Percentiles rank a stretch among this genome's conserved stretches.
Conservation (phyloP, 1,140 invertebrate genomes). For the Plodia interpunctella region DNA sequence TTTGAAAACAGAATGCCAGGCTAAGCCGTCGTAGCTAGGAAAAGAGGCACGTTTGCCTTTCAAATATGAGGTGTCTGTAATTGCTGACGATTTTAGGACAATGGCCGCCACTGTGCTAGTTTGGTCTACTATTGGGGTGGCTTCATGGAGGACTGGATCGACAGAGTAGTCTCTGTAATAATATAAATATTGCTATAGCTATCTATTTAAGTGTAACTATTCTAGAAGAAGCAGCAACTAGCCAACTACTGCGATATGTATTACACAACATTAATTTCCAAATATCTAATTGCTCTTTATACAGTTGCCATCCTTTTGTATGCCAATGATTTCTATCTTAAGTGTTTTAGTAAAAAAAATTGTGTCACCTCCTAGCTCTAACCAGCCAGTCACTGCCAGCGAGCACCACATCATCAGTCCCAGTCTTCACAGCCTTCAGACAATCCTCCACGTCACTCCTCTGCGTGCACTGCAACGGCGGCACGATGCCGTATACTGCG, state of each 20-base stretch:
- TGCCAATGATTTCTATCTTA: no score
- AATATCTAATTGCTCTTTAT: no score
- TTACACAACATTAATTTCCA: no score
- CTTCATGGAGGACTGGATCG: conserved; percentile 82
- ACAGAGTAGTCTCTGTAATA: conserved; percentile 78
- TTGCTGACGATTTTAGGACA: conserved; percentile 79
- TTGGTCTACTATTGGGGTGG: conserved; percentile 78
- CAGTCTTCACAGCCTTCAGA: background rate
- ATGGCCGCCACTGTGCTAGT: conserved; percentile 84
- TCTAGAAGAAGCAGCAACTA: no score
- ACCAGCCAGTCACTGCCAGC: conserved; percentile 79
- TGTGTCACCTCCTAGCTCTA: conserved; percentile 59
- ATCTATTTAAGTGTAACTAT: no score
- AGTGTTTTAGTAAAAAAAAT: no score
- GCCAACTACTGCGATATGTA: no score
- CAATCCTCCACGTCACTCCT: conserved; percentile 46
- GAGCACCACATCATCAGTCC: conserved; percentile 81
- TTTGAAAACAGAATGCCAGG: conserved; percentile 80
- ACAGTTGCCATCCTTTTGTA: no score
- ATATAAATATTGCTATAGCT: no score
- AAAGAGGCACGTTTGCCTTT: conserved; percentile 84
- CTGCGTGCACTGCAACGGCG: conserved; percentile 83
- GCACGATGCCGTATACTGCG: conserved; percentile 83
- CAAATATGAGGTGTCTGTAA: conserved; percentile 79
- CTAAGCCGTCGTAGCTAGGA: conserved; percentile 81